Conservation (phyloP, 2,888 invertebrate species). For the Lottia scabra region DNA sequence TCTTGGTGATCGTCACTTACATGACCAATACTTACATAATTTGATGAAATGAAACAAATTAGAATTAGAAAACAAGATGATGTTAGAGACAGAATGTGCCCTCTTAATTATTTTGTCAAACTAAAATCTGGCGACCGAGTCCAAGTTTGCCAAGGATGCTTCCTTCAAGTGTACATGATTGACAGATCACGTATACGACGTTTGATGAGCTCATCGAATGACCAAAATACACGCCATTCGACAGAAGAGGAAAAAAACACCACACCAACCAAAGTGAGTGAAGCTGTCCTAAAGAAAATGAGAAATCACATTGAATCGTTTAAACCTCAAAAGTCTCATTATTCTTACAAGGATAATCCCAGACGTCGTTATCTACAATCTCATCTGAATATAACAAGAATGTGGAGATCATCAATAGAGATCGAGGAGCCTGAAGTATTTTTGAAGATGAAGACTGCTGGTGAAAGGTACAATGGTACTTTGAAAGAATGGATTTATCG, state of each 20-base stretch:
- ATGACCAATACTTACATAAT: background rate
- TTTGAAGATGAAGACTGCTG: background rate
- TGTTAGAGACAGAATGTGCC: background rate
- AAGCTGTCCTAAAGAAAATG: background rate
- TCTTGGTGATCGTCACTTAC: background rate
- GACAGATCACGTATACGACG: background rate
- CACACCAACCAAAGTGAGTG: background rate
- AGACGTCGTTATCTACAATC: background rate
- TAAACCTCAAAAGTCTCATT: background rate
- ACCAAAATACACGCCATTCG: background rate
- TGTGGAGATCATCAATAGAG: background rate
- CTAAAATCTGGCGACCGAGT: background rate
- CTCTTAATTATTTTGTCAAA: background rate
- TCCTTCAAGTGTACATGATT: background rate
- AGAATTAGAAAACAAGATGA: background rate
- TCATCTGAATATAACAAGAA: background rate
- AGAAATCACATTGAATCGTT: background rate
- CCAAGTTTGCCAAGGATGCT: background rate
- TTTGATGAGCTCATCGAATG: background rate
- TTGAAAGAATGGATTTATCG: background rate
- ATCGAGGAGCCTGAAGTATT: background rate
- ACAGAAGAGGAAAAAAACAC: background rate
- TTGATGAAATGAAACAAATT: background rate
- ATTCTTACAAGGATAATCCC: background rate
- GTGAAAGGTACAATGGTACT: background rate